phyloP scores from a whole-genome alignment of 2,888 invertebrate species.

The Notocelia uddmanniana region DNA sequence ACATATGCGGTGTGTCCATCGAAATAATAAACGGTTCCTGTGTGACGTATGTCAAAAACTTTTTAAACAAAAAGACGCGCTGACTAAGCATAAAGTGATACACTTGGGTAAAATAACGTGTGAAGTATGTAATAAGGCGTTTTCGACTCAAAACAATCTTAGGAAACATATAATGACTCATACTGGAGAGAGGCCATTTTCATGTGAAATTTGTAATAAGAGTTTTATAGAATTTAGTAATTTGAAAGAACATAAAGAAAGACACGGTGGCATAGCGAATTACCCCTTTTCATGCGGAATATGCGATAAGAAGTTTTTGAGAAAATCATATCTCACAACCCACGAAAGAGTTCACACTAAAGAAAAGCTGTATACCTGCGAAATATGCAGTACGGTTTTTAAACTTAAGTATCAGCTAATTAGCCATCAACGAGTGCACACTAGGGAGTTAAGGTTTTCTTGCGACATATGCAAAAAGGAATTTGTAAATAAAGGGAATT shows the following conservation, averaged over 20 bases:
- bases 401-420: neutral
- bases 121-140: neutral
- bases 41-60: neutral
- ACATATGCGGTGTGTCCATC: neutral
- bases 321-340: neutral
- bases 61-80: neutral
- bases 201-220: neutral
- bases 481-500: conserved; percentile 2
- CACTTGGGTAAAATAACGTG: neutral
- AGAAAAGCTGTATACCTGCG: neutral
- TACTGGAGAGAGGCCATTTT: neutral
- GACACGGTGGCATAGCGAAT: conserved; percentile 3
- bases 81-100: neutral
- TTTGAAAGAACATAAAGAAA: conserved; percentile 7
- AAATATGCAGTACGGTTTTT: neutral
- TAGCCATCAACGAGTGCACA: neutral
- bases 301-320: conserved; percentile 4
- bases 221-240: neutral
- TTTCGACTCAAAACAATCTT: neutral
- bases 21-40: neutral
- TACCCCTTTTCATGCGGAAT: neutral
- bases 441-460: neutral
- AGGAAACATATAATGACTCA: neutral
- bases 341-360: conserved; percentile 3
- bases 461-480: conserved; percentile 7